Base-by-base conservation (phyloP, 2,113 vertebrate genomes). In the Mormoops blainvillei region DNA sequence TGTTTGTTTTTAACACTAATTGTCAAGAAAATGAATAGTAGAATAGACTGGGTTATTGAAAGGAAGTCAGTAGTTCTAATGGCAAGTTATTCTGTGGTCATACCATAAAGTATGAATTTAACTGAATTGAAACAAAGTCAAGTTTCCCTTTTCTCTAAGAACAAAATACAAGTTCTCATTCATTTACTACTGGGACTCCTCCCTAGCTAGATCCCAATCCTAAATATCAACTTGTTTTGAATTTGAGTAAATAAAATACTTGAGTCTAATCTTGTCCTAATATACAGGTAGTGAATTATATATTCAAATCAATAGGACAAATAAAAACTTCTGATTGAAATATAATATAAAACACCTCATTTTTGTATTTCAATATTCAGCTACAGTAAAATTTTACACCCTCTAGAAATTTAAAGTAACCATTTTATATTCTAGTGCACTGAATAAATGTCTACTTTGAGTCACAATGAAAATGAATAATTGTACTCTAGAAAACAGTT, bases 1-100 rank as follows among this genome's bases (percentile, higher is more conserved):
- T 87, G 31, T 70, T 93, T 65, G 13, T 65, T 97, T 92, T 89
- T 52, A 88, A 94, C 58, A 94, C 8, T 74, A 85, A 74, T 90
- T 78, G 36, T 67, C 31, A 78, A 81, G 61, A n/a, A 86, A 77
- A 91, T 71, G 87, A 85, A 71, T 6, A 94, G 7, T 24, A 41
- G 18, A 54, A 3, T 70, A 70, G 24, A 19, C 43, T 81, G 41
- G 26, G 2, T 52, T 81, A 92, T 74, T 77, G 28, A 95, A 82
- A 41, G 20, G 26, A 95, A 77, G 24, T 54, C 16, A 88, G 61
- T 58, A 48, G 33, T 54, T 84, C 7, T 95, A 65, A 83, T 48
- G 13, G 31, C 63, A 91, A 58, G 3, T 58, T n/a, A 61, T 88
- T 70, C 73, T 78, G 8, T 71, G 22, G 6, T 28, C 48, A 19